Evolutionary conservation across 2,113 vertebrate genomes (phyloP), one percentile per base, ranked within the genome.

Genomic region (Jacana jacana): DNA sequence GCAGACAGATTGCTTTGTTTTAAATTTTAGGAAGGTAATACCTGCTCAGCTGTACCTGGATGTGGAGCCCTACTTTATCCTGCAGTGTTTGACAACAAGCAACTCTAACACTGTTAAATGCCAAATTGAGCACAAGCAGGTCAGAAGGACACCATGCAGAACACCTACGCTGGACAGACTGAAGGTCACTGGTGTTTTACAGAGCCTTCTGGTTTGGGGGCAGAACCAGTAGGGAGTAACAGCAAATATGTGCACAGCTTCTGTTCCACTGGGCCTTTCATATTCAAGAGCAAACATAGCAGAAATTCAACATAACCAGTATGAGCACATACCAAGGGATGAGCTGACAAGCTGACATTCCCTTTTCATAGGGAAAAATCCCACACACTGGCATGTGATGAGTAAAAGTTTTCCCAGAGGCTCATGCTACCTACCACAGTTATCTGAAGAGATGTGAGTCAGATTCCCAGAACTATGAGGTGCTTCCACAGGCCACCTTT

Each of bases 331-430:
- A 80, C 75, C 91, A 77, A 70, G 85, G 89, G 71, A 77, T 39
- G 68, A 88, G 71, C 78, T 79, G 91, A 93, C 81, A 86, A 81
- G 57, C 61, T 93, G 87, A 63, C 89, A 60, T 91, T 79, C 81
- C 75, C 51, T 86, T 63, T 93, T 89, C 88, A 48, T 31, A 35
- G 35, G 72, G 75, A 85, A 81, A 84, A 88, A 94, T 66, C 87
- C 94, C 91, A 75, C 94, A 86, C 76, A 24, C 25, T 77, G 75
- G 40, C 82, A 93, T 69, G 49, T 58, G 68, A 93, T 33, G 40
- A 91, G 46, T 40, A 82, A 19, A 77, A 86, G 42, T 28, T 40
- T 57, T 63, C 72, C 35, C 64, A 71, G 60, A 48, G 81, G 69
- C 52, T 95, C 89, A 72, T 0, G 0, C 48, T 68, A 57, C 83